These are phyloP conservation scores for Cichlasoma orientale DNA, from an alignment of 2,797 vertebrate genomes.

Conservation along the genomic window DNA sequence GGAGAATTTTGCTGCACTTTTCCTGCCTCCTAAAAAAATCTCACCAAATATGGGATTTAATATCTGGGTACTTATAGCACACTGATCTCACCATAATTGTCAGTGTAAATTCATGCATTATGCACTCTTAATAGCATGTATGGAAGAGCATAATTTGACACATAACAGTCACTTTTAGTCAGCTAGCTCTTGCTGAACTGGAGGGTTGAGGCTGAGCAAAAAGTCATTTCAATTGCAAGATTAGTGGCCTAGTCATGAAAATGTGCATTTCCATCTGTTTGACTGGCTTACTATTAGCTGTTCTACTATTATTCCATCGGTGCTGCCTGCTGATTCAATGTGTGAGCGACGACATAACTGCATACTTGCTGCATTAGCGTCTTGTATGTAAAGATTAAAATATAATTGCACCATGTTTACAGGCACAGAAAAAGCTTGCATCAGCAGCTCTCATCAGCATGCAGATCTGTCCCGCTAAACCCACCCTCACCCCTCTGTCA, in stretches of 20 bases:
- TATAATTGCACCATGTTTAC: slow-evolving; percentile 1
- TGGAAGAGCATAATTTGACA: not conserved
- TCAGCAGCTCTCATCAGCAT: slow-evolving; percentile 33
- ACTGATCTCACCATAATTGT: not conserved
- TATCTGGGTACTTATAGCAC: not conserved
- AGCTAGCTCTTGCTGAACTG: not conserved
- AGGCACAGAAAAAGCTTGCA: not conserved
- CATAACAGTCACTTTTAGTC: not conserved
- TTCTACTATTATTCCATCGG: not conserved
- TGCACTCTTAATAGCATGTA: not conserved
- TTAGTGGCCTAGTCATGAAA: not conserved
- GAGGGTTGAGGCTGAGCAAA: not conserved
- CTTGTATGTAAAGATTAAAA: not conserved
- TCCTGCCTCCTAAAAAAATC: not conserved
- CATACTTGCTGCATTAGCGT: not conserved
- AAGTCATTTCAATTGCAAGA: not conserved
- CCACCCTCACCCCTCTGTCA: slow-evolving; percentile 4
- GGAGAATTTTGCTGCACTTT: not conserved
- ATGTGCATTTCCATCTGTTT: not conserved
- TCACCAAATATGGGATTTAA: not conserved
- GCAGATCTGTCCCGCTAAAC: slow-evolving; percentile 15
- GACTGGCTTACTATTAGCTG: not conserved
- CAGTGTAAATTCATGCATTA: not conserved
- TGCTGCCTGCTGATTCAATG: not conserved
- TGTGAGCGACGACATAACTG: not conserved